These are phyloP conservation scores for Diloba caeruleocephala DNA, from an alignment of 2,888 invertebrate genomes.

Conservation along the genomic window DNA sequence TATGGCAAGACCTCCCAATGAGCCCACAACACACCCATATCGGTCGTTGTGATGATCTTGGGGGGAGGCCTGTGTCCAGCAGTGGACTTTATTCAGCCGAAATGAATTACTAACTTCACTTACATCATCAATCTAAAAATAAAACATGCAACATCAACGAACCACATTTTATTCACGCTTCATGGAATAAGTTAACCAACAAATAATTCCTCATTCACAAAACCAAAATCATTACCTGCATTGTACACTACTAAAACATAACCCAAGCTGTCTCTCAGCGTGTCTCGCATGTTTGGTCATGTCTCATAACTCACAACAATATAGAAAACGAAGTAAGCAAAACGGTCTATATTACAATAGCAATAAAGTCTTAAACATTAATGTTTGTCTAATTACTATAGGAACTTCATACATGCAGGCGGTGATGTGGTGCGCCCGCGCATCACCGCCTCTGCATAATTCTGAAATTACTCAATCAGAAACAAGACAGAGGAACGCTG, in stretches of 20 bases:
- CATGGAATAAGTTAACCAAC: conserved; percentile 70
- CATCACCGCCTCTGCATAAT: too few species aligned
- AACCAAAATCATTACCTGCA: conserved; percentile 54
- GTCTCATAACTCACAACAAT: conserved; percentile 2
- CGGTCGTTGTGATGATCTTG: too few species aligned
- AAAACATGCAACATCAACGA: conserved; percentile 63
- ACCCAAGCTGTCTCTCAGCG: conserved; percentile 27
- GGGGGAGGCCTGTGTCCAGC: too few species aligned
- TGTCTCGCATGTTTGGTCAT: conserved; percentile 14
- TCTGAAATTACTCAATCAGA: too few species aligned
- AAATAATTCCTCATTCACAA: conserved; percentile 60
- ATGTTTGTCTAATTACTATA: neutral
- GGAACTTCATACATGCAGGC: neutral
- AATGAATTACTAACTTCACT: too few species aligned
- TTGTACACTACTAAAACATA: conserved; percentile 46
- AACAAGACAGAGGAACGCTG: too few species aligned
- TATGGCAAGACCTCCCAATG: too few species aligned
- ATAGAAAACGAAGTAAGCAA: neutral
- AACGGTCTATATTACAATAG: conserved; percentile 2
- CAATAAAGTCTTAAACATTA: conserved; percentile 1
- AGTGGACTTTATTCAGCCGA: too few species aligned
- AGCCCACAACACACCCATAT: too few species aligned
- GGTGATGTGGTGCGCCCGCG: too few species aligned
- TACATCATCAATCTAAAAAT: conserved; percentile 41
- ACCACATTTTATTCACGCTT: conserved; percentile 75